Evolutionary conservation across 2,888 invertebrate genomes (phyloP).

Genomic region (Dynastes grantii): DNA sequence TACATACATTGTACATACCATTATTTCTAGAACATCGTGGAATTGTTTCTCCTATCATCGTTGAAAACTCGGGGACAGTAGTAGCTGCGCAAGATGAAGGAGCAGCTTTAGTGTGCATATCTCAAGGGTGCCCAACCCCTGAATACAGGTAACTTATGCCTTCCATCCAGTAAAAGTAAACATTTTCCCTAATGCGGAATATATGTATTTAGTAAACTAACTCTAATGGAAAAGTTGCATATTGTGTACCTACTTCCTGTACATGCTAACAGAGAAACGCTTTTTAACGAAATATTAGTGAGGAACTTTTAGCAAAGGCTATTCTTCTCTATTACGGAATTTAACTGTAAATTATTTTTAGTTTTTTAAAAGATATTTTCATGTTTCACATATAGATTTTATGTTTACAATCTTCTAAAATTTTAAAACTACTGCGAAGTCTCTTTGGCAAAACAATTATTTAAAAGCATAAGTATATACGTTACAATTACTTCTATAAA

Average conservation of each 20-base stretch:
- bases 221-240: slow-evolving; percentile 22
- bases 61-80: slow-evolving; percentile 81
- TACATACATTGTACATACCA: background rate
- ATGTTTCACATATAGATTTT: no score
- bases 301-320: background rate
- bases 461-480: no score
- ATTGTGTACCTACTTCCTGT: slow-evolving; percentile 8
- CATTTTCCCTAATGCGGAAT: slow-evolving; percentile 27
- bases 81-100: slow-evolving; percentile 83
- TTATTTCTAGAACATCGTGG: slow-evolving; percentile 79
- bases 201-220: slow-evolving; percentile 26
- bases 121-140: slow-evolving; percentile 86
- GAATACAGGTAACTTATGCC: slow-evolving; percentile 77
- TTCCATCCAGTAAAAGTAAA: slow-evolving; percentile 18
- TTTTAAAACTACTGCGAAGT: no score
- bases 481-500: no score
- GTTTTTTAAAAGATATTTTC: no score
- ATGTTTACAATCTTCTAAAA: no score
- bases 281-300: background rate
- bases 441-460: no score
- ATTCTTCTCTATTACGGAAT: no score
- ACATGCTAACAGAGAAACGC: background rate
- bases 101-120: slow-evolving; percentile 83
- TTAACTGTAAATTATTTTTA: no score
- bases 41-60: slow-evolving; percentile 80